A percentile compares a stretch with the other conserved stretches of the same genome.
Conservation (phyloP, 2,113 vertebrate genomes). For the Otis tarda region DNA sequence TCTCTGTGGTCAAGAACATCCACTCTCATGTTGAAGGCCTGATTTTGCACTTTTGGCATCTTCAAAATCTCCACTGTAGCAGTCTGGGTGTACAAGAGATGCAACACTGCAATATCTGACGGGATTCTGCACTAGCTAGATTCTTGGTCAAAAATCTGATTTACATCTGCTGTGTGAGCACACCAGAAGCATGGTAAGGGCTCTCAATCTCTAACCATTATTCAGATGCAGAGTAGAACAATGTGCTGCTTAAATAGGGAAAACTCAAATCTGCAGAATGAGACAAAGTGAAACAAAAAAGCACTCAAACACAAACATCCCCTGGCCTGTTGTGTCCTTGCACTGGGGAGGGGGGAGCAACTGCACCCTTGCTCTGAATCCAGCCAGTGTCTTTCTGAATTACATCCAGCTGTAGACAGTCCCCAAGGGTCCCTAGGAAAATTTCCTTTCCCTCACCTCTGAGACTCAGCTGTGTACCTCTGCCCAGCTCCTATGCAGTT, state of each 20-base stretch:
- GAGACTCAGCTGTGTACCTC: neutral
- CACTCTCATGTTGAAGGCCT: neutral
- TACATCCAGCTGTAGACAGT: neutral
- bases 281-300: neutral
- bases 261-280: neutral
- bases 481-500: neutral
- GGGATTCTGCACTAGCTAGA: neutral
- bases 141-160: neutral
- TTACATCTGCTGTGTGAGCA: neutral
- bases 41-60: neutral
- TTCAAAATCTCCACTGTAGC: neutral
- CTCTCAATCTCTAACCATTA: neutral
- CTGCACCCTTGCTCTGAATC: neutral
- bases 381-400: neutral
- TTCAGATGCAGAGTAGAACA: neutral
- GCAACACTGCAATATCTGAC: neutral
- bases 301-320: neutral
- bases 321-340: neutral
- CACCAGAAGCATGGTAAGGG: neutral
- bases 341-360: neutral
- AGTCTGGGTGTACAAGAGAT: neutral
- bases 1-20: neutral
- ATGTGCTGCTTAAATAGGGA: neutral
- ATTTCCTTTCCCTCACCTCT: neutral
- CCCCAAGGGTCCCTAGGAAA: neutral